A percentile compares a stretch with the other conserved stretches of the same genome.
Evolutionary conservation across 1,140 invertebrate species (phyloP).

Genomic region (Drosophila obscura): DNA sequence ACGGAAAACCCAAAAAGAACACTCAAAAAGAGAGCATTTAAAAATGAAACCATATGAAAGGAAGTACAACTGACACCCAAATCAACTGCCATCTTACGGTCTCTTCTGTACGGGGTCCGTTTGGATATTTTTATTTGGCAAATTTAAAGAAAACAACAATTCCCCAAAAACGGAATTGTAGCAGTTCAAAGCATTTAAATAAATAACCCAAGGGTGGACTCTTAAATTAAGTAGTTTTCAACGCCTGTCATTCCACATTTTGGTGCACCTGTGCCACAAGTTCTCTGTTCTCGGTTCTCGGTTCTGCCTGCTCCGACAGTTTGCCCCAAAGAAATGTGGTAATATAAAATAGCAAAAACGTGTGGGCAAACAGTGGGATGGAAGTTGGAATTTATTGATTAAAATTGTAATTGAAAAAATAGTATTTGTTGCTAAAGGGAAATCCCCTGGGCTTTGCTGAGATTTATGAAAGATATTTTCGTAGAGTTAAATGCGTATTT

Average conservation of each 20-base stretch:
- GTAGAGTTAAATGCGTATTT: too few relatives aligned
- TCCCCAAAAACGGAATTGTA: constrained; percentile 14
- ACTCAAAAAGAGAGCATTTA: too few relatives aligned
- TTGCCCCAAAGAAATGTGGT: constrained; percentile 33
- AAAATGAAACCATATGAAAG: constrained; percentile 19
- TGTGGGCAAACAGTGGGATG: constrained; percentile 4
- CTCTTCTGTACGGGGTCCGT: constrained; percentile 8
- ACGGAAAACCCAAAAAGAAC: constrained; percentile 24
- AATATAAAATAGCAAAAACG: constrained; percentile 42
- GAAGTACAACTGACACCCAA: constrained; percentile 29
- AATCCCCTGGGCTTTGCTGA: too few relatives aligned
- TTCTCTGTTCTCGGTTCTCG: too few relatives aligned
- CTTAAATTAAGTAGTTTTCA: constrained; percentile 59
- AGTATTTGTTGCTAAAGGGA: too few relatives aligned
- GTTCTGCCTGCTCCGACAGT: too few relatives aligned
- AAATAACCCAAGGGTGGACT: constrained; percentile 43
- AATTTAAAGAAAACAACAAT: constrained; percentile 74
- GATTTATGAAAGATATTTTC: too few relatives aligned
- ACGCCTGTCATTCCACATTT: constrained; percentile 23
- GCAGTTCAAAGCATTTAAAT: constrained; percentile 35
- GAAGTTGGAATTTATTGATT: background rate
- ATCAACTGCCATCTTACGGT: constrained; percentile 22
- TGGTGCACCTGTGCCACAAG: constrained; percentile 45
- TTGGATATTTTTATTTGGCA: constrained; percentile 49
- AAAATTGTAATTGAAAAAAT: background rate